Conservation (phyloP, 2,113 vertebrate species). For the Lophochroa leadbeateri region DNA sequence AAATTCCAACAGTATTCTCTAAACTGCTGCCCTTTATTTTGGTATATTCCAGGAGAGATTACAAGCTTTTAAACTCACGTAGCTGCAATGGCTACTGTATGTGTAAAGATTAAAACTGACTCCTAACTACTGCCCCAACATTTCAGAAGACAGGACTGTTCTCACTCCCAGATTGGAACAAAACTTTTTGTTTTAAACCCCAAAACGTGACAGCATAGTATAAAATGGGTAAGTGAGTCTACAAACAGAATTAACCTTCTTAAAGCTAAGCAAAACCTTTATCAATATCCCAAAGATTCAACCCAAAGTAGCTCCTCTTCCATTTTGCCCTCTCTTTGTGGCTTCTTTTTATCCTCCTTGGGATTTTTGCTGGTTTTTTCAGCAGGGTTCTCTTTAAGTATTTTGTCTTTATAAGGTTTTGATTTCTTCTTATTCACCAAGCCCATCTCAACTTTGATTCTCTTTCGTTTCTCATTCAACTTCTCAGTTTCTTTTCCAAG, state of each 20-base stretch:
- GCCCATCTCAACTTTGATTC: neutral
- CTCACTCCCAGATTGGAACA: neutral
- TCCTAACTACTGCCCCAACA: neutral
- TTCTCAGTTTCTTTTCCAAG: slow-evolving; percentile 41
- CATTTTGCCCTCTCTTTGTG: slow-evolving; percentile 62
- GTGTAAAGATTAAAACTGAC: neutral
- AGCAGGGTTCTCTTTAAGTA: neutral
- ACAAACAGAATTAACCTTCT: neutral
- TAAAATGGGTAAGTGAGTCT: neutral
- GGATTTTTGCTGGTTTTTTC: slow-evolving; percentile 71
- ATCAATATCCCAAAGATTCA: slow-evolving; percentile 82
- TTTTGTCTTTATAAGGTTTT: slow-evolving; percentile 61
- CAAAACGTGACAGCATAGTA: neutral
- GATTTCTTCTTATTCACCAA: slow-evolving; percentile 43
- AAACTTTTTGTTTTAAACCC: neutral
- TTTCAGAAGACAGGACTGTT: neutral
- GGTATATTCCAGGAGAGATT: neutral
- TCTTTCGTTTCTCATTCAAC: neutral
- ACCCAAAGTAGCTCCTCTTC: slow-evolving; percentile 90
- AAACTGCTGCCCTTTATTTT: neutral
- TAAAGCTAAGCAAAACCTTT: neutral
- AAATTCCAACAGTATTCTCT: neutral
- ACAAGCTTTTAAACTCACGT: neutral
- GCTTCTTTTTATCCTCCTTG: slow-evolving; percentile 78
- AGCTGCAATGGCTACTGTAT: neutral